Base-by-base conservation (phyloP, 2,113 vertebrate genomes). In the Syngnathus scovelli region DNA sequence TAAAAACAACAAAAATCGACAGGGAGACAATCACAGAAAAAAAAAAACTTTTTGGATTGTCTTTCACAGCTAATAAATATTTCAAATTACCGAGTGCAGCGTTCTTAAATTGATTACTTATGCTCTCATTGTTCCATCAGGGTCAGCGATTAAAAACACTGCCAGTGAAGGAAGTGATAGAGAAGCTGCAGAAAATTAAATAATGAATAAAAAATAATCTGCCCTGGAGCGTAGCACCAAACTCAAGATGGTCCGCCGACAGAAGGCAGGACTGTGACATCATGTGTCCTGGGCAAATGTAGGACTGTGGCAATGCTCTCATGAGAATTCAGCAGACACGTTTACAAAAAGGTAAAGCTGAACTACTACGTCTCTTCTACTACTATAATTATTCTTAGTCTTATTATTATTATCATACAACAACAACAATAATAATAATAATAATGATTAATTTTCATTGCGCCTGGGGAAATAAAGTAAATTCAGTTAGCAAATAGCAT, bases 41-140 rank as follows among this genome's bases (percentile, higher is more conserved):
- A 41, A 41, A 61, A 49, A 46, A 3, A 60, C 41, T 39, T 61
- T n/a, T 19, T 11, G 18, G 9, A 65, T 16, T 55, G n/a, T 51
- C 64, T 67, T 12, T 43, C 44, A 19, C 70, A 61, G n/a, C 69
- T 67, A 38, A 19, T 41, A 54, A 44, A 64, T 48, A 16, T 52
- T 65, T 62, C 5, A 27, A 54, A 7, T 38, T 48, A 18, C 51
- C n/a, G 36, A 23, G 44, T 72, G 10, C 48, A 69, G 23, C 43
- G 52, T 61, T 70, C 61, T 60, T 67, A 52, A 60, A 70, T 80
- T 23, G 60, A 15, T 67, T 41, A 60, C 62, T 52, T 58, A 66
- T 15, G 69, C 62, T 43, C 60, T 41, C 60, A 61, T 61, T 61
- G 37, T 43, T 43, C 18, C 60, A 61, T 41, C 60, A 23, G 60